These are phyloP conservation scores for Rhinella marina DNA, from an alignment of 2,797 vertebrate species.

Conservation along the genomic window DNA sequence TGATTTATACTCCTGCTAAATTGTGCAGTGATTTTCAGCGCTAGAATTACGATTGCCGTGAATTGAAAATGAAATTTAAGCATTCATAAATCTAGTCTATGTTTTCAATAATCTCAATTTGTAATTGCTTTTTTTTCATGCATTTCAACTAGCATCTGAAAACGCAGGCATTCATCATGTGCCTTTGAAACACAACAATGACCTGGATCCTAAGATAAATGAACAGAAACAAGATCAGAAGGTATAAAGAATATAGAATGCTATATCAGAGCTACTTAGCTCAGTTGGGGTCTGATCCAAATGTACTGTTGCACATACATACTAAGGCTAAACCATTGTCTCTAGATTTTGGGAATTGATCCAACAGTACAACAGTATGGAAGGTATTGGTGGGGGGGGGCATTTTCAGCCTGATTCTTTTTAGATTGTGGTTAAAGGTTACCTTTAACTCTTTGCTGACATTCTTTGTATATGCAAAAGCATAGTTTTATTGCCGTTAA, in stretches of 20 bases:
- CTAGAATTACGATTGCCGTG: constrained; percentile 4
- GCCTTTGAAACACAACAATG: background rate
- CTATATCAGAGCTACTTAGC: background rate
- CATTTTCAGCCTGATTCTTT: no score
- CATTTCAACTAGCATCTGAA: background rate
- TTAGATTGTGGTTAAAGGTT: no score
- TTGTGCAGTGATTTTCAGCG: background rate
- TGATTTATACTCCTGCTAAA: constrained; percentile 20
- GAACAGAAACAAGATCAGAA: background rate
- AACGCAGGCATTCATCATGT: background rate
- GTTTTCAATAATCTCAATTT: background rate
- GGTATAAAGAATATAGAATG: background rate
- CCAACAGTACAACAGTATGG: no score
- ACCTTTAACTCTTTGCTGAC: no score
- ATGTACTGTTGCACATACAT: no score
- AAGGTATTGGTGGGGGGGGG: no score
- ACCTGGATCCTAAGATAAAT: background rate
- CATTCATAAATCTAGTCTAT: constrained; percentile 7
- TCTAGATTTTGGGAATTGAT: no score
- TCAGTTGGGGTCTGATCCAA: no score
- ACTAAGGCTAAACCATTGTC: no score
- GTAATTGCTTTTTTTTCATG: background rate
- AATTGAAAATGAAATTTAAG: background rate
- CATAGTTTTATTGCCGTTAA: no score
- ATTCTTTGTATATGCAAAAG: no score